Conservation (phyloP, 2,888 invertebrate genomes). For the Andrena fulva region DNA sequence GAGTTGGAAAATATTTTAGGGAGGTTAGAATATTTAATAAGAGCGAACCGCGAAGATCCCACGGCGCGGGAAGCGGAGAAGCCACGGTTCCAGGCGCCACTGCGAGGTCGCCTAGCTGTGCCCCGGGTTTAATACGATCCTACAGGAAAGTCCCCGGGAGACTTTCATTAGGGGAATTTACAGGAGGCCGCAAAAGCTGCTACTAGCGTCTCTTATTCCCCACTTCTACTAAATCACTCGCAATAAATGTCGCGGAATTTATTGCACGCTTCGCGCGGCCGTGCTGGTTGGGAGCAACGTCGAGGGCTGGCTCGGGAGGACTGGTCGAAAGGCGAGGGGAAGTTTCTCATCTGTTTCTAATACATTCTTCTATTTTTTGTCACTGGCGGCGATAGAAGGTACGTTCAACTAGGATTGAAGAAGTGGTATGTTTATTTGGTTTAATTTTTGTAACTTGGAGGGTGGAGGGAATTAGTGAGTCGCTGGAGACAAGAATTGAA, state of each 20-base stretch:
- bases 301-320: neutral
- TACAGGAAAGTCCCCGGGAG: constrained; percentile 79
- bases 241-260: constrained; percentile 80
- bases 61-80: constrained; percentile 16
- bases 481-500: too few relatives aligned
- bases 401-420: too few relatives aligned
- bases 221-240: constrained; percentile 78
- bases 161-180: constrained; percentile 84
- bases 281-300: constrained; percentile 43
- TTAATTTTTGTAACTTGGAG: too few relatives aligned
- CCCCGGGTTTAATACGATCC: constrained; percentile 82
- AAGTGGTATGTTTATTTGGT: too few relatives aligned
- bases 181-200: constrained; percentile 78
- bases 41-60: constrained; percentile 30
- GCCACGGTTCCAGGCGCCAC: constrained; percentile 48
- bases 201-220: constrained; percentile 60
- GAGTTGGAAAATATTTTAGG: constrained; percentile 24
- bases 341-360: neutral
- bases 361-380: too few relatives aligned
- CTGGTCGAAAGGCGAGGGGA: neutral
- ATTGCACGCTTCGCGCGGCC: constrained; percentile 75
- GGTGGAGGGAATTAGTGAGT: too few relatives aligned
- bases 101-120: constrained; percentile 77
- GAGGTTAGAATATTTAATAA: constrained; percentile 51
- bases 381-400: too few relatives aligned